These are phyloP conservation scores for Theretra japonica DNA, from an alignment of 2,888 invertebrate genomes.

Conservation along the genomic window DNA sequence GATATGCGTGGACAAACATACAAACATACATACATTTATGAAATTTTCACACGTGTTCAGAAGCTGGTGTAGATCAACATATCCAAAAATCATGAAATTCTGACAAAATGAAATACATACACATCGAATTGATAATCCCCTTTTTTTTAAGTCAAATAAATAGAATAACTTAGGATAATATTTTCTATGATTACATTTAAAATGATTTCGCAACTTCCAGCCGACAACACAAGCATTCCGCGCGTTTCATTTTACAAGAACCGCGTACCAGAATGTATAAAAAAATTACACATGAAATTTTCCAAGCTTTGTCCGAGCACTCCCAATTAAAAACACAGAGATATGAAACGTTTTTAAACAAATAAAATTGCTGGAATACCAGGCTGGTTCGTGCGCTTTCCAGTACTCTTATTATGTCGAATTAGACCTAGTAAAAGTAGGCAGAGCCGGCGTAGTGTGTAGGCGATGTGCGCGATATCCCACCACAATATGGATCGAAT, in stretches of 20 bases:
- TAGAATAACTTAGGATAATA: no score
- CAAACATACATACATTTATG: no score
- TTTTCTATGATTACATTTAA: background rate
- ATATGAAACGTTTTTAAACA: slow-evolving; percentile 6
- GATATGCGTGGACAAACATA: no score
- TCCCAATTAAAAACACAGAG: slow-evolving; percentile 3
- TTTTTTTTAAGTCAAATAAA: no score
- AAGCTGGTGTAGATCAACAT: no score
- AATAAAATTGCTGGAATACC: background rate
- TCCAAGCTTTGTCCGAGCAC: slow-evolving; percentile 1
- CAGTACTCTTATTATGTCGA: background rate
- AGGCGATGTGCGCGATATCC: no score
- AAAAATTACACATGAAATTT: background rate
- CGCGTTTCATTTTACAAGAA: background rate
- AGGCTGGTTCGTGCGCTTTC: background rate
- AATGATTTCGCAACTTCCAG: background rate
- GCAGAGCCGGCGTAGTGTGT: no score
- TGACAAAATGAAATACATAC: no score
- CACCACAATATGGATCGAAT: no score
- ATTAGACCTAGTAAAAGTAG: background rate
- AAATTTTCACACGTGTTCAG: no score
- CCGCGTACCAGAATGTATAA: background rate
- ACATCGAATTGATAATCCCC: no score
- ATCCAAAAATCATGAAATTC: no score
- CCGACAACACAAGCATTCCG: background rate